phyloP scores from a whole-genome alignment of 2,888 invertebrate species.

The Thymelicus acteon region DNA sequence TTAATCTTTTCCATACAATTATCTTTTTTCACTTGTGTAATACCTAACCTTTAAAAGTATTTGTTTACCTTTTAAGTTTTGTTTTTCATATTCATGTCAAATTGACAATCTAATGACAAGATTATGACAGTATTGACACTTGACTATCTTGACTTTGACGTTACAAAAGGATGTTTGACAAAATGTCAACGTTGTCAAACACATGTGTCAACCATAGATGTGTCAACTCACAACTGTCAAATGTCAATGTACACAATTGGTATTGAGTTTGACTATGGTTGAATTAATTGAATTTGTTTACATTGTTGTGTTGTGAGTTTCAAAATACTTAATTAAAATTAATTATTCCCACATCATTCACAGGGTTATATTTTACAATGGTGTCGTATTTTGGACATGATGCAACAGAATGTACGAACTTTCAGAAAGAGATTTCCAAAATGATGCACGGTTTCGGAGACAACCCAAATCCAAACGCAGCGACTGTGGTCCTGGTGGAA shows the following conservation, averaged over 20 bases:
- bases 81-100: neutral
- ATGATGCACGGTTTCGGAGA: constrained; percentile 99
- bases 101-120: neutral
- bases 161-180: no score
- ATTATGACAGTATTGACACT: no score
- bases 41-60: constrained; percentile 3
- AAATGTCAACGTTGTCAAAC: no score
- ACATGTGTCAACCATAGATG: no score
- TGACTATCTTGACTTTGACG: no score
- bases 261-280: no score
- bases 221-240: no score
- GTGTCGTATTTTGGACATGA: constrained; percentile 74
- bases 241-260: no score
- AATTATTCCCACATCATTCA: no score
- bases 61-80: neutral
- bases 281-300: no score
- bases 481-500: constrained; percentile 93
- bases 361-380: constrained; percentile 49
- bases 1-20: neutral
- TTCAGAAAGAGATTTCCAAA: constrained; percentile 89
- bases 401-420: constrained; percentile 69
- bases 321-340: no score
- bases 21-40: constrained; percentile 6
- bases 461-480: constrained; percentile 91
- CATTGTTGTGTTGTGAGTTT: no score